These are phyloP conservation scores for Caenorhabditis zanzibari DNA, from an alignment of 2,888 invertebrate species.

Conservation along the genomic window DNA sequence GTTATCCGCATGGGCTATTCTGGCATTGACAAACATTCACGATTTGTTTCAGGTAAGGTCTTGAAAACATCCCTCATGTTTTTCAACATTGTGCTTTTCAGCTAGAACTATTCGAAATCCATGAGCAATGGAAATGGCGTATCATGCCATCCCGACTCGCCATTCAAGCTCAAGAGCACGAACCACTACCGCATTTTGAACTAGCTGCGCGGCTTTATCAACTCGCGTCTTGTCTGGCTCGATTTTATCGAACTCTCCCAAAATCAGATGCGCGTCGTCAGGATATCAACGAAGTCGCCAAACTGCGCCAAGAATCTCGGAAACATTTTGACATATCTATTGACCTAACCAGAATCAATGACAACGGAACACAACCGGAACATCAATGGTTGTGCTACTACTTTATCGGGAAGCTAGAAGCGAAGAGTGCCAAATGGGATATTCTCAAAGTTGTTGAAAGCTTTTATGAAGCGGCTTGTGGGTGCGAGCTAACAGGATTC, in stretches of 20 bases:
- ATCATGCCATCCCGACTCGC: conserved; percentile 74
- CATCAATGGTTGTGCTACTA: conserved; percentile 74
- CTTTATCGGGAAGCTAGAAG: conserved; percentile 71
- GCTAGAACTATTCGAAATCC: conserved; percentile 52
- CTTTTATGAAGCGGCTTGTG: conserved; percentile 74
- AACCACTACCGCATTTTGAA: conserved; percentile 68
- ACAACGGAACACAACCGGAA: conserved; percentile 61
- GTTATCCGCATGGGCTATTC: conserved; percentile 69
- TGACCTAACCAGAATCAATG: conserved; percentile 47
- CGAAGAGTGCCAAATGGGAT: conserved; percentile 57
- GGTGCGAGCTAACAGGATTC: conserved; percentile 70
- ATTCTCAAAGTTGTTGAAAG: conserved; percentile 69
- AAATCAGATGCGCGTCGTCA: conserved; percentile 43
- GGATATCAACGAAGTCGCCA: not conserved
- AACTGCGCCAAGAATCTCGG: conserved; percentile 51
- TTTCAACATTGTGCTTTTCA: conserved; percentile 15
- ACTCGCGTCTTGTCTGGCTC: conserved; percentile 62
- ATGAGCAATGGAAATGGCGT: conserved; percentile 66
- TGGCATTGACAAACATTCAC: conserved; percentile 65
- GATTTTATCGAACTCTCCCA: conserved; percentile 59
- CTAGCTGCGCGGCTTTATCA: conserved; percentile 69
- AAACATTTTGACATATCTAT: conserved; percentile 64
- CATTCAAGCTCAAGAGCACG: conserved; percentile 62
- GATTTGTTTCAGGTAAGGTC: conserved; percentile 58
- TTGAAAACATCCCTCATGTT: too few species aligned